Percentiles rank a stretch among this genome's conserved stretches.
phyloP scores from a whole-genome alignment of 2,113 vertebrate species.

The Clupea harengus region DNA sequence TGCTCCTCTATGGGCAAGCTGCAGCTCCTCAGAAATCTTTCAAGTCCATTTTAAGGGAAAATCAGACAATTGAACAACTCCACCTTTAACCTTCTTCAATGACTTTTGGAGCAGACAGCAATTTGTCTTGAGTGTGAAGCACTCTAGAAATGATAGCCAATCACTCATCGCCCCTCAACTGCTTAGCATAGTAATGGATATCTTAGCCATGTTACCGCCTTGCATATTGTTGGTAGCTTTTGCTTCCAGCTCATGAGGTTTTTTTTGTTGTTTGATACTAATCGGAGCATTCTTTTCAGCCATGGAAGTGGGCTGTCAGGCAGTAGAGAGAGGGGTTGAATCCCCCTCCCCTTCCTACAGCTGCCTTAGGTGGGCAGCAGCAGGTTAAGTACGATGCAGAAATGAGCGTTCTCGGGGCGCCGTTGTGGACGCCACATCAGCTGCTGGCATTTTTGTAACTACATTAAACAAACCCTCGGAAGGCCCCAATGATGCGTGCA shows the following conservation, averaged over 20 bases:
- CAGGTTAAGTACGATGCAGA: constrained; percentile 77
- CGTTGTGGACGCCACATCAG: constrained; percentile 71
- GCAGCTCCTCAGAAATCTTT: constrained; percentile 67
- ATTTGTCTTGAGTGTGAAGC: constrained; percentile 60
- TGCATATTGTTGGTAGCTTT: constrained; percentile 48
- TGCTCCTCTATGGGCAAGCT: constrained; percentile 59
- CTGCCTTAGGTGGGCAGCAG: constrained; percentile 66
- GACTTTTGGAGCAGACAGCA: constrained; percentile 52
- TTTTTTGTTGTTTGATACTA: constrained; percentile 63
- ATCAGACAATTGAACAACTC: constrained; percentile 66
- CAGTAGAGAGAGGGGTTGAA: constrained; percentile 64
- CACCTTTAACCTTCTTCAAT: constrained; percentile 57
- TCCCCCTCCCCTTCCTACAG: constrained; percentile 54
- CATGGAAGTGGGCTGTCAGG: constrained; percentile 65
- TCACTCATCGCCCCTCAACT: constrained; percentile 44
- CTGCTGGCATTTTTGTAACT: constrained; percentile 81
- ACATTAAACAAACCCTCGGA: constrained; percentile 82
- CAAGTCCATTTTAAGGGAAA: constrained; percentile 66
- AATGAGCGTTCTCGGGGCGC: constrained; percentile 71
- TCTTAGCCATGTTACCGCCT: constrained; percentile 34
- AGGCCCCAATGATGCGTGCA: constrained; percentile 80
- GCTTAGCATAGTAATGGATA: constrained; percentile 37
- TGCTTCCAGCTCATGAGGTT: constrained; percentile 50
- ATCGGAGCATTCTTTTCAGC: constrained; percentile 88
- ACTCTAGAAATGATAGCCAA: constrained; percentile 49